Evolutionary conservation across 2,888 invertebrate species (phyloP).

Genomic region (Terebella lapidaria): DNA sequence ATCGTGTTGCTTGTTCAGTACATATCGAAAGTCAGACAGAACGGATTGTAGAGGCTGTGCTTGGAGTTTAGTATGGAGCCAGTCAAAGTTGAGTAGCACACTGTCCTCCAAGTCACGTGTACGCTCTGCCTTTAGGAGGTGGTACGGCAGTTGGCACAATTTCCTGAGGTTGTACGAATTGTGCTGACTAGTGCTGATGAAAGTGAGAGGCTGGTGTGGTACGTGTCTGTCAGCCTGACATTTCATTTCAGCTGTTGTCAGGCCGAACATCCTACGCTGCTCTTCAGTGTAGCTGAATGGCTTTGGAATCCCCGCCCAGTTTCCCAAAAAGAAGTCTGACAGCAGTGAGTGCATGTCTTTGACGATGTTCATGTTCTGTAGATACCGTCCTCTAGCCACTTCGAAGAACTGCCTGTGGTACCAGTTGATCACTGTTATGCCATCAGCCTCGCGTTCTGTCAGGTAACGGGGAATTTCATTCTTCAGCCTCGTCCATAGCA

Average conservation of each 20-base stretch:
- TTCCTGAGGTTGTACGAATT: background rate
- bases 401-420: constrained; percentile 12
- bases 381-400: constrained; percentile 57
- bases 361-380: constrained; percentile 89
- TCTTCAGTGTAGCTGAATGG: constrained; percentile 1
- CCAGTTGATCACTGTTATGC: constrained; percentile 1
- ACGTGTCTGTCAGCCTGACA: background rate
- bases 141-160: background rate
- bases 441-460: constrained; percentile 6
- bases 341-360: constrained; percentile 74
- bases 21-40: background rate
- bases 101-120: background rate
- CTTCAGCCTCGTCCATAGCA: constrained; percentile 9
- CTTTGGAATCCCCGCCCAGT: background rate
- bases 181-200: background rate
- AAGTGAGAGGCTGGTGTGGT: background rate
- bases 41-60: background rate
- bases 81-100: background rate
- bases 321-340: background rate
- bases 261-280: background rate
- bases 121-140: background rate
- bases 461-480: constrained; percentile 4
- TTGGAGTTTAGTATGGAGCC: background rate
- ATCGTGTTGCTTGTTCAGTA: background rate
- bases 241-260: background rate